Evolutionary conservation across 2,888 invertebrate genomes (phyloP).

Genomic region (Embidobia sp.): DNA sequence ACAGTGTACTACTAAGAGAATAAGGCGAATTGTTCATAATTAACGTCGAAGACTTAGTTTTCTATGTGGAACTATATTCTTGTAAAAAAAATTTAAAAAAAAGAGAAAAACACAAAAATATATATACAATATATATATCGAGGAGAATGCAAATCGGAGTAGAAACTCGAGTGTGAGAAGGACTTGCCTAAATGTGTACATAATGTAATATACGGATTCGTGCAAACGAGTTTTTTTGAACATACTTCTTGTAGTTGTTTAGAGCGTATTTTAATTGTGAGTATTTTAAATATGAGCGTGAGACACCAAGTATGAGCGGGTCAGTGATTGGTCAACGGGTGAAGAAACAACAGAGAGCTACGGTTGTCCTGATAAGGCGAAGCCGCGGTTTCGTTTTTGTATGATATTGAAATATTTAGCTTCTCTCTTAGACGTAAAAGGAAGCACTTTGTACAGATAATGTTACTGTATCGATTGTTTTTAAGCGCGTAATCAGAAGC

Average conservation of each 20-base stretch:
- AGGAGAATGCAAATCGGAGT: too few relatives aligned
- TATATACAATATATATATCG: constrained; percentile 2
- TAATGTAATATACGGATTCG: constrained; percentile 79
- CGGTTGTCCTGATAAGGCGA: too few relatives aligned
- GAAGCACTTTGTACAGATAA: constrained; percentile 73
- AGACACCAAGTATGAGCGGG: too few relatives aligned
- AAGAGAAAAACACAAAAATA: constrained; percentile 27
- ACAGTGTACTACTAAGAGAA: constrained; percentile 67
- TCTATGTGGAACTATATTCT: constrained; percentile 80
- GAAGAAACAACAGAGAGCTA: neutral
- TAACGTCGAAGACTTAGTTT: constrained; percentile 79
- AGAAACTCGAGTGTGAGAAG: constrained; percentile 35
- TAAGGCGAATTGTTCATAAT: constrained; percentile 71
- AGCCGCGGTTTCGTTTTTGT: constrained; percentile 68
- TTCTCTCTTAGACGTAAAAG: constrained; percentile 68
- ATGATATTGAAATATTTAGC: constrained; percentile 64
- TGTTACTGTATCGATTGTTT: constrained; percentile 67
- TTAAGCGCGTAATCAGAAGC: constrained; percentile 66
- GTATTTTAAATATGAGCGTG: constrained; percentile 58
- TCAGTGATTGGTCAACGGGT: too few relatives aligned
- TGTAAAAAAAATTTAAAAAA: constrained; percentile 69
- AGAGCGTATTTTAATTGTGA: constrained; percentile 68
- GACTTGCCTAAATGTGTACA: constrained; percentile 79
- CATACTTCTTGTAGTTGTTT: constrained; percentile 77
- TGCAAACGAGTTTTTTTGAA: constrained; percentile 71